Evolutionary conservation across 2,888 invertebrate species (phyloP).

Genomic region (Nasonia oneida): DNA sequence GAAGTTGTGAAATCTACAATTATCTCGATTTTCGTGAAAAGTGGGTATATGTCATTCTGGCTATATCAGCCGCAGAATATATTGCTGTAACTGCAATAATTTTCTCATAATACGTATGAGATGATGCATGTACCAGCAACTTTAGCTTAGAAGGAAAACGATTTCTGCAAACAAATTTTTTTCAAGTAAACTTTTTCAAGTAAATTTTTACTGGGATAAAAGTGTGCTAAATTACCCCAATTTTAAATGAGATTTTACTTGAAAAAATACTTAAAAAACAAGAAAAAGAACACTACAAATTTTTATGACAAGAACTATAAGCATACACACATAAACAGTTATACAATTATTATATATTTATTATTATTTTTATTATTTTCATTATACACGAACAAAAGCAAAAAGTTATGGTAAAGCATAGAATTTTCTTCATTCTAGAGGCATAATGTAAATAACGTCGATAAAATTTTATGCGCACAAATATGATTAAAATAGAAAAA

Average conservation of each 20-base stretch:
- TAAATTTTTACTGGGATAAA: not conserved
- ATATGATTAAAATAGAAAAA: conserved; percentile 53
- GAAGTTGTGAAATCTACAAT: no score
- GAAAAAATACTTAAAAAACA: not conserved
- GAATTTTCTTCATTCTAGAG: conserved; percentile 23
- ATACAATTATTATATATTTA: no score
- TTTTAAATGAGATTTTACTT: not conserved
- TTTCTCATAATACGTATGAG: not conserved
- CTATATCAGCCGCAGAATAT: not conserved
- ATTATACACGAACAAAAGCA: not conserved
- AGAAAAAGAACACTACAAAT: conserved; percentile 21
- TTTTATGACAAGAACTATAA: conserved; percentile 46
- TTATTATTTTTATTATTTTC: no score
- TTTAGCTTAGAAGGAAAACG: not conserved
- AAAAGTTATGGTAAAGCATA: conserved; percentile 16
- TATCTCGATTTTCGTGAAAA: no score
- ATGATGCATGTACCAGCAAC: not conserved
- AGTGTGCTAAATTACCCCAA: not conserved
- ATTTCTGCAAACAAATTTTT: not conserved
- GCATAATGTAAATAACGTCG: conserved; percentile 55
- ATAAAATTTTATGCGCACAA: conserved; percentile 64
- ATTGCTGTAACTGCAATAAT: conserved; percentile 20
- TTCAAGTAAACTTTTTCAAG: not conserved
- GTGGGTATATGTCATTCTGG: no score
- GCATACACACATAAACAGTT: no score